Percentiles rank a stretch among this genome's conserved stretches.
These are phyloP conservation scores for Laspeyria flexula DNA, from an alignment of 2,888 invertebrate species.

Conservation along the genomic window DNA sequence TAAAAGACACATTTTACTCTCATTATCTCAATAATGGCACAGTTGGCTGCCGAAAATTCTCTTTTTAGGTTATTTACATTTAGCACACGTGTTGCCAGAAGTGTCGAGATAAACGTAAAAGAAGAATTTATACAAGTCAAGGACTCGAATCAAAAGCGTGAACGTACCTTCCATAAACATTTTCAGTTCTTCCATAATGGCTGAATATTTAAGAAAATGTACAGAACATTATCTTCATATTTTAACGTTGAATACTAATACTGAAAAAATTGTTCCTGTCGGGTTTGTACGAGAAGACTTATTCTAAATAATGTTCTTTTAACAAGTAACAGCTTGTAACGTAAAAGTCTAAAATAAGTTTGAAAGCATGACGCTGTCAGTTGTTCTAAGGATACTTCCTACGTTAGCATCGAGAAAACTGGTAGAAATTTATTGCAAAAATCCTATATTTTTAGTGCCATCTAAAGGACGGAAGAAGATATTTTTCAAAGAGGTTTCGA, in stretches of 20 bases:
- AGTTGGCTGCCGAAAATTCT: not conserved
- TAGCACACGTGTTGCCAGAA: not conserved
- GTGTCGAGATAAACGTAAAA: not conserved
- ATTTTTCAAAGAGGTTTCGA: no score
- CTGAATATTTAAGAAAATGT: slow-evolving; percentile 7
- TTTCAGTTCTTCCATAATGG: slow-evolving; percentile 21
- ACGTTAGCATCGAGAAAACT: not conserved
- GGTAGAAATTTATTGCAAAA: not conserved
- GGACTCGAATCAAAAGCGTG: slow-evolving; percentile 5
- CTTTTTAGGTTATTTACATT: not conserved
- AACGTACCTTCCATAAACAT: slow-evolving; percentile 22
- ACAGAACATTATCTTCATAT: not conserved
- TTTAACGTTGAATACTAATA: not conserved
- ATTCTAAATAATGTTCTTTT: no score
- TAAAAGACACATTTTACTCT: no score
- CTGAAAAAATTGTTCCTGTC: not conserved
- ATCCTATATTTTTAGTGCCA: not conserved
- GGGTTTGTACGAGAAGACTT: not conserved
- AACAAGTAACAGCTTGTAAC: no score
- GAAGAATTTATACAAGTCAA: no score
- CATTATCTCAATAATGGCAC: no score
- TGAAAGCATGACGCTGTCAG: not conserved
- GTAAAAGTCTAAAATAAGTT: not conserved
- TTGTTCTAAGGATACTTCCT: not conserved
- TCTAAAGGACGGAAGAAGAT: no score